phyloP scores from a whole-genome alignment of 2,113 vertebrate species.

The Oncorhynchus mykiss region DNA sequence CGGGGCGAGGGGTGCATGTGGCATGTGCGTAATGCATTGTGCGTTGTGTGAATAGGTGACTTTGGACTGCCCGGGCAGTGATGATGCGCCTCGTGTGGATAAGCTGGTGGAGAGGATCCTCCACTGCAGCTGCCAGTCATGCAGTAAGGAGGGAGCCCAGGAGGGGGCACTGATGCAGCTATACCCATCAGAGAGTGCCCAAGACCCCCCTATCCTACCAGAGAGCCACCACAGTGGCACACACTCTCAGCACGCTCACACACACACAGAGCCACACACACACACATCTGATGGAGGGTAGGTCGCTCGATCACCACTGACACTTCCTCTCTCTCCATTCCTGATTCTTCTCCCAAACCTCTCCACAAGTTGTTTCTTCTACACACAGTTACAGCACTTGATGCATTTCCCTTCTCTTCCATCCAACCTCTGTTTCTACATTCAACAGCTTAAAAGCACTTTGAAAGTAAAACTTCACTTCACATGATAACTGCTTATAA shows the following conservation, averaged over 20 bases:
- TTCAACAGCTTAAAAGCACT: constrained; percentile 45
- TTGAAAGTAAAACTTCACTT: constrained; percentile 55
- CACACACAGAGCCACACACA: constrained; percentile 58
- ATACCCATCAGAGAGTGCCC: constrained; percentile 82
- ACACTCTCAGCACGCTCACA: constrained; percentile 48
- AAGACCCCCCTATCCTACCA: constrained; percentile 59
- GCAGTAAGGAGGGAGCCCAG: constrained; percentile 86
- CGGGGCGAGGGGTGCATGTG: constrained; percentile 10
- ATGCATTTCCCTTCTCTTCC: constrained; percentile 40
- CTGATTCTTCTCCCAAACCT: constrained; percentile 1
- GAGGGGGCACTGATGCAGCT: constrained; percentile 88
- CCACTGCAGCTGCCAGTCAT: constrained; percentile 96
- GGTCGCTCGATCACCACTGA: constrained; percentile 7
- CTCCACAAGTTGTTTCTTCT: constrained; percentile 24
- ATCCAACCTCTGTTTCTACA: constrained; percentile 28
- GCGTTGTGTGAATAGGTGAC: constrained; percentile 78
- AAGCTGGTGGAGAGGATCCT: constrained; percentile 96
- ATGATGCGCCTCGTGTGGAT: constrained; percentile 87
- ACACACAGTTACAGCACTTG: constrained; percentile 1
- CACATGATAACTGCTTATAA: constrained; percentile 28
- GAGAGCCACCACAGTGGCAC: constrained; percentile 49
- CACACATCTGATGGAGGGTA: constrained; percentile 71
- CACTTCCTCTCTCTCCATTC: constrained; percentile 26
- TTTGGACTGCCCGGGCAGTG: constrained; percentile 85
- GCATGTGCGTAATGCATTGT: background rate